A percentile compares a stretch with the other conserved stretches of the same genome.
Conservation (phyloP, 2,113 vertebrate species). For the Centropristis striata region DNA sequence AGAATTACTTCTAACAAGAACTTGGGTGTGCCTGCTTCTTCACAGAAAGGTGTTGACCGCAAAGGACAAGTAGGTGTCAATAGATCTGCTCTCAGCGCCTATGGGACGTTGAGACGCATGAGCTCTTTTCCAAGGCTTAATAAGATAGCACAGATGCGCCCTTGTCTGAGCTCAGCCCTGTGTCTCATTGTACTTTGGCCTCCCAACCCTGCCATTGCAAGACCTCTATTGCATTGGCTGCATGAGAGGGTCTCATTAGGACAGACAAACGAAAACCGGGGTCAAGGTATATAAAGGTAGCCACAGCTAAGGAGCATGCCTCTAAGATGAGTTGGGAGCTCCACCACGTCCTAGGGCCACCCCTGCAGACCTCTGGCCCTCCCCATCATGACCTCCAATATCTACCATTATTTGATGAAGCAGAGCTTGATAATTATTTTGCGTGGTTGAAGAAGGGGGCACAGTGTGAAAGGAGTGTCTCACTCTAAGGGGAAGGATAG, state of each 20-base stretch:
- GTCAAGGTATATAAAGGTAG: slow-evolving; percentile 99
- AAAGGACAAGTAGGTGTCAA: slow-evolving; percentile 88
- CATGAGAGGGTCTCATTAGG: slow-evolving; percentile 94
- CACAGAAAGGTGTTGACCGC: slow-evolving; percentile 82
- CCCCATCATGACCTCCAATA: slow-evolving; percentile 96
- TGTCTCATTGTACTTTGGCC: slow-evolving; percentile 86
- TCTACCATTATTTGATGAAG: slow-evolving; percentile 96
- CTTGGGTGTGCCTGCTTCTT: slow-evolving; percentile 68
- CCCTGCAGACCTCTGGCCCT: slow-evolving; percentile 94
- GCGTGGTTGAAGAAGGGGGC: slow-evolving; percentile 92
- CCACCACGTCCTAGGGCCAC: slow-evolving; percentile 75
- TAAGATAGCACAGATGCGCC: slow-evolving; percentile 87
- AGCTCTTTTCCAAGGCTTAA: slow-evolving; percentile 83
- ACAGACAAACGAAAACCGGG: slow-evolving; percentile 96
- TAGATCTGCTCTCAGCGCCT: slow-evolving; percentile 77
- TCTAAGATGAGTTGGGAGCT: slow-evolving; percentile 92
- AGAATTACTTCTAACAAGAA: slow-evolving; percentile 80
- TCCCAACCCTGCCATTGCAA: slow-evolving; percentile 79
- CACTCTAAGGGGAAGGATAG: slow-evolving; percentile 91
- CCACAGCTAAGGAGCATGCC: slow-evolving; percentile 92
- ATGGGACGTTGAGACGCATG: slow-evolving; percentile 79
- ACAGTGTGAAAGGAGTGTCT: slow-evolving; percentile 94
- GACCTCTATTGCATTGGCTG: slow-evolving; percentile 77
- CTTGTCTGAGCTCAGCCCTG: slow-evolving; percentile 81
- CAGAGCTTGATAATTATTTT: slow-evolving; percentile 99